Evolutionary conservation across 2,113 vertebrate species (phyloP), one percentile per base, ranked within the genome.

Genomic region (Motacilla tschutschensis): DNA sequence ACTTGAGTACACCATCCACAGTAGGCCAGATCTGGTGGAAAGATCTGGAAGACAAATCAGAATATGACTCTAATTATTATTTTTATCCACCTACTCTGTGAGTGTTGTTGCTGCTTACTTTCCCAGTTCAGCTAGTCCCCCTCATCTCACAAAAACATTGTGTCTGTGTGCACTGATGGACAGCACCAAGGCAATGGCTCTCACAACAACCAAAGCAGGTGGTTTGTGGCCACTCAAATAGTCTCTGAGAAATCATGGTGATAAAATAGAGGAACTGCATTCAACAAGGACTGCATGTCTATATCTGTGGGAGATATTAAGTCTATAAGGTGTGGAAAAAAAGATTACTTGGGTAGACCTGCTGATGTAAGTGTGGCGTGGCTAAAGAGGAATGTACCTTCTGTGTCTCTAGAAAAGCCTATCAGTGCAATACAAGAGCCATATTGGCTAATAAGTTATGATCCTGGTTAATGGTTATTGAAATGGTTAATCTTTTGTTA

Each of bases 381-480:
- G 75, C 40, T 69, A 28, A 88, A 80, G 22, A 86, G 31, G n/a
- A 67, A 65, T 55, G 58, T 40, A 38, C 1, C 10, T 77, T 73
- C 47, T 38, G 16, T 58, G 16, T 41, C 44, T 67, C 48, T 19
- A 20, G 36, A 25, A 79, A 79, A n/a, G 28, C 20, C 17, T 80
- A 15, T 66, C 46, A 67, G 26, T 60, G 43, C 3, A 7, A 40
- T 85, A 36, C 8, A 72, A 62, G 54, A 75, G 12, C 26, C 41
- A 53, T 76, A 85, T 62, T 65, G 62, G 43, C 29, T 62, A 78
- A 87, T 65, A 81, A 80, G 60, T 62, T 2, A 38, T 64, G 14
- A 74, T 41, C 36, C 35, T 80, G 22, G 57, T 85, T 89, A 94
- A 88, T 65, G 41, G 18, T 81, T 93, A 90, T 81, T 72, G 58